Conservation (phyloP, 2,113 vertebrate species). For the Micronisus gabar region DNA sequence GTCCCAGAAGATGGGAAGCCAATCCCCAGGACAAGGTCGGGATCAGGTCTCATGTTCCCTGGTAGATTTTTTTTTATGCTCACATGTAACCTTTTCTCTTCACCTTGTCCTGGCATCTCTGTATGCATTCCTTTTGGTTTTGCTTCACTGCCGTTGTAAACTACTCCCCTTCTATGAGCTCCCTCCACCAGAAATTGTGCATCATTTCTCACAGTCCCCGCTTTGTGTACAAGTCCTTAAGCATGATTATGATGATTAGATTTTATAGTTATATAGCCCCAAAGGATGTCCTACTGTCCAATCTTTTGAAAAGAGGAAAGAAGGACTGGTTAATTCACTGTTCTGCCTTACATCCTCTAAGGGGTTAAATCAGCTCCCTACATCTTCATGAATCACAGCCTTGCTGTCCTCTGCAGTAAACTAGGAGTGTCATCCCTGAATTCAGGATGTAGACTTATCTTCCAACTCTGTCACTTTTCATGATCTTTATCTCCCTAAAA, state of each 20-base stretch:
- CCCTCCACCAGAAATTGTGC: not conserved
- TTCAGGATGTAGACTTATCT: not conserved
- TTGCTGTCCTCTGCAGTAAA: not conserved
- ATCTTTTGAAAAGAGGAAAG: not conserved
- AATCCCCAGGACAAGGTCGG: not conserved
- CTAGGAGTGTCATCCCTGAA: not conserved
- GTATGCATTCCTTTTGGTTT: not conserved
- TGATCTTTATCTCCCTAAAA: conserved; percentile 40
- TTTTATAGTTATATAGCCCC: not conserved
- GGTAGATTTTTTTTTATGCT: not conserved
- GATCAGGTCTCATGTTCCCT: not conserved
- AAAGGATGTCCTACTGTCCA: not conserved
- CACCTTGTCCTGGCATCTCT: not conserved
- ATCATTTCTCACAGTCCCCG: not conserved
- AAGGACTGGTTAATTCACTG: not conserved
- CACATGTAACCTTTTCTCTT: not conserved
- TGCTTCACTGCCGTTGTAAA: not conserved
- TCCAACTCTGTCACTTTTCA: not conserved
- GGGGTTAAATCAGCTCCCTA: not conserved
- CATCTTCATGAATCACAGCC: not conserved
- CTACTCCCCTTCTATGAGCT: not conserved
- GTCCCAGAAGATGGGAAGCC: not conserved
- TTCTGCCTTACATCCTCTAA: not conserved
- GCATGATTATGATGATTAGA: not conserved
- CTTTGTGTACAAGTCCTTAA: not conserved